Evolutionary conservation across 2,113 vertebrate genomes (phyloP).

Genomic region (Pollimyrus isidori): DNA sequence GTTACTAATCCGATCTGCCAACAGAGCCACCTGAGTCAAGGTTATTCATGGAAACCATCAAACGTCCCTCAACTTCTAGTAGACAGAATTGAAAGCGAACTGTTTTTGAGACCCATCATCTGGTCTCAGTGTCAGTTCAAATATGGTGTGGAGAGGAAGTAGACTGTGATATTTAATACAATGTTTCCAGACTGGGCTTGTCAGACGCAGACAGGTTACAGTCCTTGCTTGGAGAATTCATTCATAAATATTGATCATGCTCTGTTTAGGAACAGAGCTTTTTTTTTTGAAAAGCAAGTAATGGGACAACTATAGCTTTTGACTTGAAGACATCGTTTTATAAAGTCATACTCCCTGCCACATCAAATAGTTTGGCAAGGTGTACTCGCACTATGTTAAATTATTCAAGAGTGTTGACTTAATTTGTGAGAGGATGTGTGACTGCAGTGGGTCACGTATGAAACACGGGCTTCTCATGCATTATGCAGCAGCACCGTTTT

Average conservation of each 20-base stretch:
- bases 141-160: not conserved
- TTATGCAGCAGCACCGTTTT: not conserved
- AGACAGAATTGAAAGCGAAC: not conserved
- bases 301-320: not conserved
- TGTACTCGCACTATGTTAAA: not conserved
- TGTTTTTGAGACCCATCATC: not conserved
- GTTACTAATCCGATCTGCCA: not conserved
- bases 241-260: not conserved
- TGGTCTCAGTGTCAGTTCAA: not conserved
- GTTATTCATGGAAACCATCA: not conserved
- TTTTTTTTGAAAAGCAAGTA: not conserved
- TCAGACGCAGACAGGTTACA: not conserved
- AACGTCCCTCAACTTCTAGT: not conserved
- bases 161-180: not conserved
- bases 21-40: not conserved
- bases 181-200: not conserved
- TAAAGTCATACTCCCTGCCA: not conserved
- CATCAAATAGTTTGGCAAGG: not conserved
- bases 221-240: not conserved
- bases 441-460: not conserved
- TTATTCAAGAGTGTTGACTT: slow-evolving; percentile 15
- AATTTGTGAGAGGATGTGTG: not conserved
- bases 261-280: not conserved
- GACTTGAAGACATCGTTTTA: not conserved
- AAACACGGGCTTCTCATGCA: not conserved